These are phyloP conservation scores for Bradynema listronoti DNA, from an alignment of 1,140 invertebrate genomes.

Conservation along the genomic window DNA sequence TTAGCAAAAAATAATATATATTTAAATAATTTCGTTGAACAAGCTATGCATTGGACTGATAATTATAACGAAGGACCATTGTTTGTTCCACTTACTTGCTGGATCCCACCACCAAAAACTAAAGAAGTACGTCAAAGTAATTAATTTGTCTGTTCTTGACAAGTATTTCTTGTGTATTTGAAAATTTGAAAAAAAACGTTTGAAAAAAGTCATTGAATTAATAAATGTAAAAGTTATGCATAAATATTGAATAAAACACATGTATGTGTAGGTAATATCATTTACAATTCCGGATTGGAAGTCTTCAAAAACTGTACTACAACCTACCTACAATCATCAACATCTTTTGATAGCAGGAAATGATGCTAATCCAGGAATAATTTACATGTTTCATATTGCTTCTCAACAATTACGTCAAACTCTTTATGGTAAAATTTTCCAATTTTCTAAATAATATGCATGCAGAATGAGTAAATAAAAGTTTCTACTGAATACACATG, in stretches of 20 bases:
- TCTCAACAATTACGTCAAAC: constrained; percentile 47
- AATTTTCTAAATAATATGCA: too few species aligned
- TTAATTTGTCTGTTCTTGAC: too few species aligned
- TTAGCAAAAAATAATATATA: constrained; percentile 46
- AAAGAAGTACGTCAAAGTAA: constrained; percentile 45
- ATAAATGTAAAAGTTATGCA: too few species aligned
- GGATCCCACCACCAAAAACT: constrained; percentile 55
- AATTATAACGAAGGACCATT: constrained; percentile 46
- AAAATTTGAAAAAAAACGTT: too few species aligned
- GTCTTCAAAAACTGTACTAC: constrained; percentile 37
- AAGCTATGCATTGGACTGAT: constrained; percentile 55
- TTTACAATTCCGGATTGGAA: constrained; percentile 47
- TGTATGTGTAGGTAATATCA: constrained; percentile 31
- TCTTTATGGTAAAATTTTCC: constrained; percentile 38
- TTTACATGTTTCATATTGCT: constrained; percentile 58
- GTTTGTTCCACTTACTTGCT: constrained; percentile 56
- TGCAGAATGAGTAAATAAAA: too few species aligned
- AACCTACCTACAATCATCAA: constrained; percentile 56
- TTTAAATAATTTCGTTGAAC: constrained; percentile 49
- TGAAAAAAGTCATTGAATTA: too few species aligned
- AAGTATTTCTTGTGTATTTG: too few species aligned
- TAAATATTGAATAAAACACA: constrained; percentile 4
- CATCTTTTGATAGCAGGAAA: constrained; percentile 41
- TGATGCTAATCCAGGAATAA: constrained; percentile 14
- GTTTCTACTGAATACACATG: background rate